Evolutionary conservation across 1,140 invertebrate species (phyloP), one percentile per base, ranked within the genome.

Genomic region (Drosophila sturtevanti): DNA sequence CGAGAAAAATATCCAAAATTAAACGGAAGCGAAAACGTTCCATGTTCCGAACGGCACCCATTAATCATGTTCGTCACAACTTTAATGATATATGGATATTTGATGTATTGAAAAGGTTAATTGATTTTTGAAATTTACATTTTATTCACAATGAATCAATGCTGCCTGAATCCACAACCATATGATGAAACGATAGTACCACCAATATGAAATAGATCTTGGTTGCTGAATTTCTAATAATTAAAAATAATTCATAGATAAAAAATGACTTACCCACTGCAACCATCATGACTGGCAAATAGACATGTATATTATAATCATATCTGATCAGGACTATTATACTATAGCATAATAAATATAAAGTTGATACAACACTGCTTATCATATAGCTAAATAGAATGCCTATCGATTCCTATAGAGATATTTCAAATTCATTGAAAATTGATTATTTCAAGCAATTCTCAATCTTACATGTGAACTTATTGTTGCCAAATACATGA

Each of bases 51-150:
- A 44, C 14, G 7, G 7, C 16, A 48, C 9, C 9, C 3, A 3
- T 11, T 12, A 35, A 48, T 10, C 16, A 21, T 1, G 7, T 21
- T 9, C 41, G 41, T 21, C 41, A 9, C 2, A 48, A 44, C 18
- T 58, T 22, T 3, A 24, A 34, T 16, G 63, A 78, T 64, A 24
- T 78, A 24, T 71, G 72, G 72, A 18, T 78, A 37, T 75, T 41
- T 11, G 10, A 71, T 12, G 52, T 34, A 12, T 55, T 71, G 21
- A 2, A 4, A 27, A 16, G 27, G 74, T 72, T 31, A 37, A 52
- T 63, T 6, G 2, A 22, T 35, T 27, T 31, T 11, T 10, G 14
- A 11, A 31, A 6, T 7, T 31, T 11, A 35, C n/a, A n/a, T n/a
- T 12, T 27, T 4, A 58, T 54, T 54, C 4, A 56, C 27, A 35